These are phyloP conservation scores for Stenichneumon culpator DNA, from an alignment of 2,888 invertebrate species.

Conservation along the genomic window DNA sequence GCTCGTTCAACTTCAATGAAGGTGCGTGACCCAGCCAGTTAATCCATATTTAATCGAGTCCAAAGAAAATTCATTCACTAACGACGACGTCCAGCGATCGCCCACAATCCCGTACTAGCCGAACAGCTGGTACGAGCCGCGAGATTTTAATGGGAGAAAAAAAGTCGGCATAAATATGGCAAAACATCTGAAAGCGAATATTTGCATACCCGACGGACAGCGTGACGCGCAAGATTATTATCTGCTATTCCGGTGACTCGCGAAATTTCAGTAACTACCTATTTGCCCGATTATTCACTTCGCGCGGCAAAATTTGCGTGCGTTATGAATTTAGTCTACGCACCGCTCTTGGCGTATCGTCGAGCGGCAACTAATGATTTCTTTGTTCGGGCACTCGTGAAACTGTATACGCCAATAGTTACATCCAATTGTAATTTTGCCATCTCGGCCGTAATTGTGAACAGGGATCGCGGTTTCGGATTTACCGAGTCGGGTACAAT, in stretches of 20 bases:
- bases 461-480: neutral
- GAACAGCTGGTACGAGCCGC: neutral
- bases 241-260: conserved; percentile 28
- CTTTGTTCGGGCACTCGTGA: neutral
- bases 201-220: neutral
- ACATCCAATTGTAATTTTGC: neutral
- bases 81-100: neutral
- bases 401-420: neutral
- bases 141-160: neutral
- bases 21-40: neutral
- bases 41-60: neutral
- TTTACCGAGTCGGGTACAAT: neutral
- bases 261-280: neutral
- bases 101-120: neutral
- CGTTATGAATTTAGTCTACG: neutral
- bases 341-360: neutral
- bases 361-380: neutral
- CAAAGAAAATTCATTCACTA: neutral
- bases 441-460: neutral
- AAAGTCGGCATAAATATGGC: neutral
- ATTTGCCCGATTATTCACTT: neutral
- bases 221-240: conserved; percentile 34
- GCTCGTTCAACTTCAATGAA: conserved; percentile 27
- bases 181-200: neutral
- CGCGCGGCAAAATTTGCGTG: neutral